Conservation (phyloP, 2,797 vertebrate genomes). For the Moxostoma hubbsi region DNA sequence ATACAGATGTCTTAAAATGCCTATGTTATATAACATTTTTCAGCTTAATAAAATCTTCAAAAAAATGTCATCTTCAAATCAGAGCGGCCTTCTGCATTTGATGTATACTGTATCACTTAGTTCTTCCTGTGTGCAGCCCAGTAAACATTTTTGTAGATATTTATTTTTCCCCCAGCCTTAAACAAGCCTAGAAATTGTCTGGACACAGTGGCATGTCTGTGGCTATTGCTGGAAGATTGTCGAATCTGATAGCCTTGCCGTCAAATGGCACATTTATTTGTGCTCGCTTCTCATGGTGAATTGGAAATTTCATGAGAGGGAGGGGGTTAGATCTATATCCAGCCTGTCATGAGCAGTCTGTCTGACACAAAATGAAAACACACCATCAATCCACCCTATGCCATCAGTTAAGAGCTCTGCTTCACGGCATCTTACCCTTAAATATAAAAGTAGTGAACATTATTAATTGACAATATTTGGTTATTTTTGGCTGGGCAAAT, state of each 20-base stretch:
- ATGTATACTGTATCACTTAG: constrained; percentile 7
- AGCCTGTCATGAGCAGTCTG: not conserved
- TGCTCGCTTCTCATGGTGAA: constrained; percentile 35
- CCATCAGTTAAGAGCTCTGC: not conserved
- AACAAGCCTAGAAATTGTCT: constrained; percentile 53
- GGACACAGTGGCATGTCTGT: constrained; percentile 44
- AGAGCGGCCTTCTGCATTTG: constrained; percentile 1
- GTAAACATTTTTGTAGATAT: constrained; percentile 55
- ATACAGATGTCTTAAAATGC: constrained; percentile 31
- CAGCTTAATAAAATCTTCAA: constrained; percentile 39
- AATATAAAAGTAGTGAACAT: not conserved
- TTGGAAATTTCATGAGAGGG: constrained; percentile 31
- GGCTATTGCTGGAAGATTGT: constrained; percentile 46
- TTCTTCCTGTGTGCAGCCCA: constrained; percentile 35
- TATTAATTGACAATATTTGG: not conserved
- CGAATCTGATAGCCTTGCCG: constrained; percentile 46
- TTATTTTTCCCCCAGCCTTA: constrained; percentile 52
- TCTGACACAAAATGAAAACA: constrained; percentile 9
- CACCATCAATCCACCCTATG: not conserved
- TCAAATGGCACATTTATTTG: constrained; percentile 56
- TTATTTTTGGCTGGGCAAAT: not conserved
- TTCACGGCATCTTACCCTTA: not conserved
- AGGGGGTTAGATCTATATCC: constrained; percentile 13
- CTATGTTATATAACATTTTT: constrained; percentile 11
- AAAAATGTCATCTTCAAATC: constrained; percentile 33